Evolutionary conservation across 2,797 vertebrate species (phyloP).

Genomic region (Amazona finschi): DNA sequence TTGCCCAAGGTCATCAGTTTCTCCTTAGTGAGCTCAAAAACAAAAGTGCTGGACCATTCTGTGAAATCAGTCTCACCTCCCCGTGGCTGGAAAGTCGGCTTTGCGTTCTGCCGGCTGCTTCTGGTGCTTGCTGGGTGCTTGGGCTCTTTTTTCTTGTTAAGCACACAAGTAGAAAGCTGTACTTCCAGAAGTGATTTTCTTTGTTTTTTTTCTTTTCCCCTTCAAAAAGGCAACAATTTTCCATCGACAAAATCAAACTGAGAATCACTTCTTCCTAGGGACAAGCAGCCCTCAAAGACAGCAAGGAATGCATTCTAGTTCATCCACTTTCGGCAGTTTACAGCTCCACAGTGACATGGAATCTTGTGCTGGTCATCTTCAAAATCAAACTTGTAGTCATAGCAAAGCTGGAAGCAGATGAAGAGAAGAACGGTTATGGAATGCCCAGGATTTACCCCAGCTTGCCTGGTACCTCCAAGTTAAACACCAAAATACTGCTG

Average conservation of each 20-base stretch:
- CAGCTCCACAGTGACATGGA: slow-evolving; percentile 93
- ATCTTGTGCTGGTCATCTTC: slow-evolving; percentile 93
- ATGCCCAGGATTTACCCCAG: neutral
- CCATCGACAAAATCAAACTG: slow-evolving; percentile 46
- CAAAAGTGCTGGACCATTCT: slow-evolving; percentile 79
- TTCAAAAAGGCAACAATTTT: slow-evolving; percentile 57
- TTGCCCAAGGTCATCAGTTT: slow-evolving; percentile 76
- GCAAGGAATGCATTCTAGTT: slow-evolving; percentile 89
- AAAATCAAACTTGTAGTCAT: slow-evolving; percentile 95
- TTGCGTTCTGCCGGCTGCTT: slow-evolving; percentile 26
- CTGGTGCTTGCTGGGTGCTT: slow-evolving; percentile 7
- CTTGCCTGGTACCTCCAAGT: neutral
- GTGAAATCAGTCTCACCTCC: slow-evolving; percentile 43
- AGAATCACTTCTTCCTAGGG: slow-evolving; percentile 77
- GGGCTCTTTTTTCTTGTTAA: neutral
- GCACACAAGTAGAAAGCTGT: slow-evolving; percentile 5
- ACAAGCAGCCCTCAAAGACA: slow-evolving; percentile 74
- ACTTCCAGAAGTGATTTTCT: slow-evolving; percentile 60
- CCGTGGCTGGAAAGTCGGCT: slow-evolving; percentile 11
- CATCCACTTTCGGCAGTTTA: slow-evolving; percentile 99
- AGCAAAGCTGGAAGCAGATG: slow-evolving; percentile 86
- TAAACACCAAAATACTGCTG: neutral
- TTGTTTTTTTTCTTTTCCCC: neutral
- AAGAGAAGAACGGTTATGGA: neutral
- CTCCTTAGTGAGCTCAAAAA: slow-evolving; percentile 76